Evolutionary conservation across 2,888 invertebrate species (phyloP), one percentile per base, ranked within the genome.

Genomic region (Arrhopalites spinosus): DNA sequence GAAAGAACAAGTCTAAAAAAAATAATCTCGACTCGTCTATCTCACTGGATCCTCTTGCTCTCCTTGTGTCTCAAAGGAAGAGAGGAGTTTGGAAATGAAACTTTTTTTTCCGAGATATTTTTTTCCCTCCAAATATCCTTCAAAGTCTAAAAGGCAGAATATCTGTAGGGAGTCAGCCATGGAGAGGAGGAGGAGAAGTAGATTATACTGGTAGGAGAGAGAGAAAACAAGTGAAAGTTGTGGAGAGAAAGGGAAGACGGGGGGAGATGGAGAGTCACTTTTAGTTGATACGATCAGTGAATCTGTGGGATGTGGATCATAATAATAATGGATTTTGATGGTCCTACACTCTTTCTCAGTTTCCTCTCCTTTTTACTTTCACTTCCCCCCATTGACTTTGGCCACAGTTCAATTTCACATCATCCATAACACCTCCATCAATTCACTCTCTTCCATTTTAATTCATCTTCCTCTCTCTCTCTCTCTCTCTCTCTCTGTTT

Each of bases 261-360:
- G 53, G 15, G 17, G 53, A 20, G 17, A 53, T 53, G 20, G 53
- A 20, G 15, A 5, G 53, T 53, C 50, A n/a, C 17, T 50, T 50
- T n/a, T 50, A 15, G 50, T 50, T n/a, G 7, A 50, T 13, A 2
- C n/a, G n/a, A 36, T 36, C 36, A 7, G 5, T 36, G 5, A 7
- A 3, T 36, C 36, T 36, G 5, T 36, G 5, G 3, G 3, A 7
- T 36, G 36, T 25, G 23, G 64, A 64, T 64, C n/a, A 64, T 64
- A 20, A 63, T 63, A 20, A 36, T 25, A 30, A 70, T 70, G 70
- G 56, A 70, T 70, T 70, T 56, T 56, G 30, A 70, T 70, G 70
- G 50, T 56, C 50, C 47, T 50, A 23, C 47, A 53, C 29, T 36
- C 29, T 20, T 56, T 30, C 53, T 56, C 7, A n/a, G 7, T 45